Evolutionary conservation across 2,113 vertebrate species (phyloP).

Genomic region (Hypomesus transpacificus): DNA sequence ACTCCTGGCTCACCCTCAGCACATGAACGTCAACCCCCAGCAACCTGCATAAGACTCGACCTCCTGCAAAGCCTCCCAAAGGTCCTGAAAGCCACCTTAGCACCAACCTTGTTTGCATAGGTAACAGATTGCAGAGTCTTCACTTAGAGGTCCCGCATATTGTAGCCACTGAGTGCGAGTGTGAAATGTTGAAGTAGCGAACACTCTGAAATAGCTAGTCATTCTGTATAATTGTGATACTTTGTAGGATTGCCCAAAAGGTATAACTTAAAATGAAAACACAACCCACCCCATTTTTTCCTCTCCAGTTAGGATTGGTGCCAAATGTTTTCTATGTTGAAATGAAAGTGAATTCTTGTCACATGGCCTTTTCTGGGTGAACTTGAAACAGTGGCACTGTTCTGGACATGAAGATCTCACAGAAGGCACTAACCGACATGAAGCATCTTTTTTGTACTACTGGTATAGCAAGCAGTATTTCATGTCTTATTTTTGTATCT

Average conservation of each 20-base stretch:
- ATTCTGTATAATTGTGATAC: constrained; percentile 37
- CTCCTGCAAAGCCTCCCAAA: background rate
- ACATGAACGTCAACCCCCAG: constrained; percentile 93
- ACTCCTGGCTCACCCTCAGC: constrained; percentile 89
- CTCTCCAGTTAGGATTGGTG: constrained; percentile 57
- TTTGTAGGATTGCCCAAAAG: constrained; percentile 49
- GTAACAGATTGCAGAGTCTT: constrained; percentile 7
- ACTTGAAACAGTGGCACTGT: constrained; percentile 75
- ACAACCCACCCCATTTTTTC: constrained; percentile 18
- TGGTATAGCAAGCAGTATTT: constrained; percentile 82
- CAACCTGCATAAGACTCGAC: constrained; percentile 77
- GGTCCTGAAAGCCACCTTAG: constrained; percentile 5
- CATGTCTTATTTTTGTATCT: constrained; percentile 85
- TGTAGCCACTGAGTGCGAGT: constrained; percentile 37
- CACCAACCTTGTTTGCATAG: constrained; percentile 4
- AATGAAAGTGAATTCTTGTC: constrained; percentile 49
- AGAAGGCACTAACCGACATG: constrained; percentile 30
- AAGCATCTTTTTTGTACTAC: constrained; percentile 64
- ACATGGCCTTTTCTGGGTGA: constrained; percentile 78
- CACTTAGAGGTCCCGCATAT: constrained; percentile 19
- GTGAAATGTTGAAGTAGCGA: constrained; percentile 39
- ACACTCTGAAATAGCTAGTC: constrained; percentile 54
- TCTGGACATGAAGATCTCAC: constrained; percentile 67
- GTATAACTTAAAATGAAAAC: constrained; percentile 29
- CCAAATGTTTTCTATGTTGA: constrained; percentile 72